These are phyloP conservation scores for Nycteola revayana DNA, from an alignment of 2,888 invertebrate species.

Conservation along the genomic window DNA sequence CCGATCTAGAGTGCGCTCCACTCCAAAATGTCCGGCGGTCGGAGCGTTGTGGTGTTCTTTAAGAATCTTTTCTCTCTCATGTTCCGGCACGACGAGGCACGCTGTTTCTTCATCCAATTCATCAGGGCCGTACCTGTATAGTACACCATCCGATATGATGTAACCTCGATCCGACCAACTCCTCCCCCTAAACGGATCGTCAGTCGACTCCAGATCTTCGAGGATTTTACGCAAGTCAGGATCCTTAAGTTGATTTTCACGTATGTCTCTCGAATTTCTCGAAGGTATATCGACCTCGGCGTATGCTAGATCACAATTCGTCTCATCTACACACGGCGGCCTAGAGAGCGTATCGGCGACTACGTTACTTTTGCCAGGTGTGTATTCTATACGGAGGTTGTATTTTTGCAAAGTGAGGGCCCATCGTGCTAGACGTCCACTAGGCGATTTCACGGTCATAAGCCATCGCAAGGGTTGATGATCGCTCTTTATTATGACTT, in stretches of 20 bases:
- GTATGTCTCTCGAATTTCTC: background rate
- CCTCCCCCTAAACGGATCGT: conserved; percentile 4
- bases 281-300: background rate
- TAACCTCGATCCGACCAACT: background rate
- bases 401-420: background rate
- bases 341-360: background rate
- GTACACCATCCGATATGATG: background rate
- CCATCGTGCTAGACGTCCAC: conserved; percentile 2
- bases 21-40: conserved; percentile 4
- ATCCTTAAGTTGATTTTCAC: background rate
- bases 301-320: background rate
- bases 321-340: background rate
- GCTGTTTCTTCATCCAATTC: background rate
- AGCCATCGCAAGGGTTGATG: conserved; percentile 9
- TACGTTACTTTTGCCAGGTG: background rate
- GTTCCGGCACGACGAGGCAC: conserved; percentile 2
- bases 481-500: background rate
- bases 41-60: conserved; percentile 5
- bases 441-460: conserved; percentile 2
- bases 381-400: conserved; percentile 1
- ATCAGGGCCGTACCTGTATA: conserved; percentile 3
- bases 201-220: background rate
- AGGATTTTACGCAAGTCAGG: background rate
- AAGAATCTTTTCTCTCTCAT: conserved; percentile 1
- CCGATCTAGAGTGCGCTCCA: conserved; percentile 1